Conservation (phyloP, 2,113 vertebrate species). For the Pseudorhombus dupliciocellatus region DNA sequence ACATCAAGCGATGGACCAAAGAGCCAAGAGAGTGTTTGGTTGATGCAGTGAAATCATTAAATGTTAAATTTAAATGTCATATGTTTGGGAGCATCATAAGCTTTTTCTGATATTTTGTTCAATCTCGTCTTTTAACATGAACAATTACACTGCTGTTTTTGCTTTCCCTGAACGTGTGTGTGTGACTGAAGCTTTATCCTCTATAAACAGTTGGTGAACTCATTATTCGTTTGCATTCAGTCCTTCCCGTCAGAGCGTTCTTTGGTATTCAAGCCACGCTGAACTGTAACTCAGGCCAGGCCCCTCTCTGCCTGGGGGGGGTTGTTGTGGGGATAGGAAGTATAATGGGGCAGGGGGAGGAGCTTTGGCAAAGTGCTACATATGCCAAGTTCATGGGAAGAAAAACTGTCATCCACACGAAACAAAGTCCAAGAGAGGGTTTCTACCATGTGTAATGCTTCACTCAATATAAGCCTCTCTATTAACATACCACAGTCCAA, state of each 20-base stretch:
- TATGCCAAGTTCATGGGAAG: no score
- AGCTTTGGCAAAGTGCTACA: not conserved
- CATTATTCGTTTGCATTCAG: conserved; percentile 24
- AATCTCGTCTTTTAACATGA: no score
- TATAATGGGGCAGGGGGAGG: not conserved
- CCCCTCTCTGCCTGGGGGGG: not conserved
- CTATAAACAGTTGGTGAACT: not conserved
- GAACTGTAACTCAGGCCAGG: not conserved
- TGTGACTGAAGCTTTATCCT: not conserved
- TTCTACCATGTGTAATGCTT: not conserved
- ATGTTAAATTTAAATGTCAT: no score
- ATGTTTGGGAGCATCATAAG: no score
- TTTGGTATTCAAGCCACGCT: conserved; percentile 39
- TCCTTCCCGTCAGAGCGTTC: conserved; percentile 11
- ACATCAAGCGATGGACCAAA: no score
- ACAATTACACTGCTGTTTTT: no score
- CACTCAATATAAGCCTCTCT: not conserved
- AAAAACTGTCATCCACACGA: no score
- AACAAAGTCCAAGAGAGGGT: not conserved
- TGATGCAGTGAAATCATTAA: no score
- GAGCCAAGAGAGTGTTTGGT: not conserved
- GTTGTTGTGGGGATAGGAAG: not conserved
- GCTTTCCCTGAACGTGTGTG: not conserved
- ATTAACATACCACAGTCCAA: not conserved
- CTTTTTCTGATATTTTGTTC: no score